Base-by-base conservation (phyloP, 2,113 vertebrate species). In the Chaetops frenatus region DNA sequence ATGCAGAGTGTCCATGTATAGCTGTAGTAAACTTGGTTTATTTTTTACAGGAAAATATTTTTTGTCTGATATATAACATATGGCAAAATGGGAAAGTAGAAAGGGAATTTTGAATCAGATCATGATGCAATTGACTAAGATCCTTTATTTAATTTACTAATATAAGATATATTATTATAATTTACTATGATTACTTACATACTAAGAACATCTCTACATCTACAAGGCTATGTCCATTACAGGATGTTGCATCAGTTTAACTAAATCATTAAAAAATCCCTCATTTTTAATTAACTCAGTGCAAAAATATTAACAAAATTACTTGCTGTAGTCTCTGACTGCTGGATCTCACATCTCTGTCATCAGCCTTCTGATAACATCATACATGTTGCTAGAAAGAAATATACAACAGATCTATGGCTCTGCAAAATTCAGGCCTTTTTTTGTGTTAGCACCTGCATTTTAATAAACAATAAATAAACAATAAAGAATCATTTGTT, bases 161-260 rank as follows among this genome's bases (percentile, higher is more conserved):
- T 74, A 53, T 24, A 76, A 64, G n/a, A 67, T 50, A 67, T 17
- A 57, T 84, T 56, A 71, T 61, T 27, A n/a, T 81, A 56, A 96
- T 84, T 91, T 89, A 78, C 67, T 74, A 4, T 74, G 42, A 86
- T 73, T 79, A 88, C 85, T 82, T 85, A 71, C 20, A 67, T 81
- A 40, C 51, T 67, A 72, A 88, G 53, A 88, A 45, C 51, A 60
- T 80, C 40, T 78, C 76, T 64, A 36, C 60, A 67, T 94, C 82
- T 90, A 56, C 67, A 88, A 77, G 48, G 29, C 69, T 78, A 24
- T 11, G 31, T 56, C 76, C 56, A 64, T 66, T 88, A 65, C 72
- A 93, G 93, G 85, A 94, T 94, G 57, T 93, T 96, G 70, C 86
- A 93, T 86, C 74, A 88, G 36, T 79, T 78, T 93, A 95, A 96